Percentiles rank a stretch among this genome's conserved stretches.
Evolutionary conservation across 2,113 vertebrate species (phyloP).

Genomic region (Carettochelys insculpta): DNA sequence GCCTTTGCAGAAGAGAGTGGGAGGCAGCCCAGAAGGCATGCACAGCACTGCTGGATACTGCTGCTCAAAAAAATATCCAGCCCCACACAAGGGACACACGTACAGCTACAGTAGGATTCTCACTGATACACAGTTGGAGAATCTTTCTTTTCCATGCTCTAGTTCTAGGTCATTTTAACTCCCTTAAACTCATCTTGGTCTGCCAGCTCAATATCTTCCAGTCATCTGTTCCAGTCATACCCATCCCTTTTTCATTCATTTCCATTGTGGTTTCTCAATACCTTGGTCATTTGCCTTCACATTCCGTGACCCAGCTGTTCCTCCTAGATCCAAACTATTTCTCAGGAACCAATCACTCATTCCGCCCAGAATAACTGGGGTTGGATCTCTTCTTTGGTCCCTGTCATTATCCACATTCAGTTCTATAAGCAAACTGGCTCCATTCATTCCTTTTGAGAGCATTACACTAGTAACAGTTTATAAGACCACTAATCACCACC

Average conservation of each 20-base stretch:
- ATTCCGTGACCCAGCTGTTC: not conserved
- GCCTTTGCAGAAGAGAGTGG: too few relatives aligned
- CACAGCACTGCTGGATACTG: not conserved
- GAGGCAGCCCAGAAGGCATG: too few relatives aligned
- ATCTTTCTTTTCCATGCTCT: not conserved
- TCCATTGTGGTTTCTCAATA: not conserved
- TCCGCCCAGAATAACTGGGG: not conserved
- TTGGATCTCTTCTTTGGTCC: not conserved
- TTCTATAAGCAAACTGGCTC: not conserved
- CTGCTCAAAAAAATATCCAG: not conserved
- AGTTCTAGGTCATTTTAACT: not conserved
- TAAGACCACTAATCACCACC: conserved; percentile 21
- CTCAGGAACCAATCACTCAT: not conserved
- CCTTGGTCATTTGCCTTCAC: fast-evolving
- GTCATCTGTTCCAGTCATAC: fast-evolving
- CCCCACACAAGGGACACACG: not conserved
- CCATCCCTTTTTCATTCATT: not conserved
- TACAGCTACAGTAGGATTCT: not conserved
- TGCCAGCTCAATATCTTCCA: not conserved
- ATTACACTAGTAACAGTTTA: not conserved
- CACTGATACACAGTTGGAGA: not conserved
- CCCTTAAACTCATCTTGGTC: not conserved
- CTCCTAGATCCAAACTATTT: not conserved
- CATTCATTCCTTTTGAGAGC: conserved; percentile 5
- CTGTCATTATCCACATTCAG: not conserved